phyloP scores from a whole-genome alignment of 2,113 vertebrate genomes.

The Miniopterus natalensis region DNA sequence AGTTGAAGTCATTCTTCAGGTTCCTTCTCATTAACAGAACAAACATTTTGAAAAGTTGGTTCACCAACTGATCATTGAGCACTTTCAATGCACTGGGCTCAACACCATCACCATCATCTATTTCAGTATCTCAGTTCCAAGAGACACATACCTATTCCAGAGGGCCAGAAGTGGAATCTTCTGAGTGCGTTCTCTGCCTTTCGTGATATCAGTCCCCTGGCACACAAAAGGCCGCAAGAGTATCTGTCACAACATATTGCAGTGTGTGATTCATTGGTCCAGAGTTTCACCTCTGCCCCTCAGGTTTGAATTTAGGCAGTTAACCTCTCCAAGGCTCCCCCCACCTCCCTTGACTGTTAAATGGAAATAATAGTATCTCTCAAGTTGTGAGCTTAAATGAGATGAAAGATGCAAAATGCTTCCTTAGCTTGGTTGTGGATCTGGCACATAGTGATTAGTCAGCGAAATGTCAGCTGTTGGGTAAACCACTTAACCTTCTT shows the following conservation, averaged over 20 bases:
- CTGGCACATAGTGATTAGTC: not conserved
- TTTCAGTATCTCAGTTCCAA: not conserved
- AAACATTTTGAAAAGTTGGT: conserved; percentile 23
- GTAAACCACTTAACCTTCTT: not conserved
- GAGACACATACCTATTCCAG: not conserved
- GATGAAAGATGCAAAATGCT: not conserved
- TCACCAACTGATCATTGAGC: not conserved
- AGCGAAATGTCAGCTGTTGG: not conserved
- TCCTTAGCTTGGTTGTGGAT: not conserved
- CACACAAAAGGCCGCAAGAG: not conserved
- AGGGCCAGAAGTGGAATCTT: not conserved
- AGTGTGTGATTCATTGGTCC: not conserved
- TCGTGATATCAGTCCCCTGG: not conserved
- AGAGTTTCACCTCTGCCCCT: not conserved
- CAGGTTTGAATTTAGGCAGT: not conserved
- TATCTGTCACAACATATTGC: not conserved
- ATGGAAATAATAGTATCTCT: not conserved
- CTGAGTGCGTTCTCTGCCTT: not conserved
- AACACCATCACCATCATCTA: not conserved
- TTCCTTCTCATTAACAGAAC: conserved; percentile 23
- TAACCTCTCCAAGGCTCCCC: not conserved
- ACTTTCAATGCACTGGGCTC: not conserved
- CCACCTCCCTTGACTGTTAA: not conserved
- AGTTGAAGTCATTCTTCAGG: not conserved
- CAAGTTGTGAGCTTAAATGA: not conserved